phyloP scores from a whole-genome alignment of 2,797 vertebrate genomes.

The Tachyglossus aculeatus region DNA sequence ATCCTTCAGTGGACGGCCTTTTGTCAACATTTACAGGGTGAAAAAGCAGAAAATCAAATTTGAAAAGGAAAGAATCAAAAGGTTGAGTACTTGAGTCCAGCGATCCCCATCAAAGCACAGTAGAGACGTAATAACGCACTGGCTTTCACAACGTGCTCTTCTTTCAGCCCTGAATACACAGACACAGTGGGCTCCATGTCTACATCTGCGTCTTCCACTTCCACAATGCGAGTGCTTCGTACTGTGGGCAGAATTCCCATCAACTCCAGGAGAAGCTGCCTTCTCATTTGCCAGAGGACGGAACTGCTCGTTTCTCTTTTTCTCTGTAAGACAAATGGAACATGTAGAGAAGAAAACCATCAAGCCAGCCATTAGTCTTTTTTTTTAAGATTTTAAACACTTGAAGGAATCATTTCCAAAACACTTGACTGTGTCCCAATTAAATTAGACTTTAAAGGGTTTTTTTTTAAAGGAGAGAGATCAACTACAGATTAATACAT shows the following conservation, averaged over 20 bases:
- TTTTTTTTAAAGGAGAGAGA: too few species aligned
- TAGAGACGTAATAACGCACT: slow-evolving; percentile 93
- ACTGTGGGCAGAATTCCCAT: slow-evolving; percentile 94
- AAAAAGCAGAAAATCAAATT: slow-evolving; percentile 48
- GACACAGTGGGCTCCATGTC: slow-evolving; percentile 78
- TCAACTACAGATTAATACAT: too few species aligned
- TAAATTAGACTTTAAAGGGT: too few species aligned
- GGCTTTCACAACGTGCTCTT: slow-evolving; percentile 97
- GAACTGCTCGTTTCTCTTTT: slow-evolving; percentile 92
- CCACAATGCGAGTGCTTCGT: slow-evolving; percentile 84
- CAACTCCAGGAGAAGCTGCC: slow-evolving; percentile 94
- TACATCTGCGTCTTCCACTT: slow-evolving; percentile 82
- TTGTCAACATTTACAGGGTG: slow-evolving; percentile 9
- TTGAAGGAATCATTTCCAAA: too few species aligned
- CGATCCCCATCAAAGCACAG: slow-evolving; percentile 97
- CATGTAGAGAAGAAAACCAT: slow-evolving; percentile 6
- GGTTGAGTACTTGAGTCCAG: slow-evolving; percentile 90
- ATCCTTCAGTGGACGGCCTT: slow-evolving; percentile 13
- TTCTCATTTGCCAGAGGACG: slow-evolving; percentile 97
- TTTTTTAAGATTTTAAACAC: slow-evolving; percentile 10
- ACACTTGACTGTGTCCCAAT: not conserved
- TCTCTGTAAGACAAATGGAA: slow-evolving; percentile 74
- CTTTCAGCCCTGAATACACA: slow-evolving; percentile 90
- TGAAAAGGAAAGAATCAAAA: slow-evolving; percentile 27
- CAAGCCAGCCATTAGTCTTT: rapidly evolving